Base-by-base conservation (phyloP, 2,888 invertebrate species). In the Xanthia togata region DNA sequence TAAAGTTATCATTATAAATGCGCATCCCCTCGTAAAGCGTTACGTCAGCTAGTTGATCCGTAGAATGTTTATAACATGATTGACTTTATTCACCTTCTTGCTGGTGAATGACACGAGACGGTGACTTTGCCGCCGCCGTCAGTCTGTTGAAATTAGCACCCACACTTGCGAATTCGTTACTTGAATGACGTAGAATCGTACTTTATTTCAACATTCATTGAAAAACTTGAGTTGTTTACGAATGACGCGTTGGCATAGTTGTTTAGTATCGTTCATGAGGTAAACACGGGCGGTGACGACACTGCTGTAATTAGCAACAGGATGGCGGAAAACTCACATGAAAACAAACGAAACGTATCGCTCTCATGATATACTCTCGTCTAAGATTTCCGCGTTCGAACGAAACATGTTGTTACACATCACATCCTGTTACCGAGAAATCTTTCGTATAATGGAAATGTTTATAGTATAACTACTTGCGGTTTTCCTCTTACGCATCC, bases 341-440 rank as follows among this genome's bases (percentile, higher is more conserved):
- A 91, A 91, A 91, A 90, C 90, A 91, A 89, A 77, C 81, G 71
- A 82, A 84, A 88, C 89, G 89, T 91, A 82, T 87, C 89, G 87
- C 87, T 90, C 89, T 86, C 85, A 86, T 87, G 87, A 87, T 85
- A 76, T 87, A 85, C 85, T 84, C 82, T 81, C 83, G 77, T 82
- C 75, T 87, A 86, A 87, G 83, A 89, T 90, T 92, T 92, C 91
- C 93, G 90, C 87, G 88, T 89, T 76, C 85, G 76, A 83, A 68
- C 82, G 76, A 74, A 57, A 82, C 82, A 86, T 89, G 87, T 89
- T 89, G 86, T 90, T 90, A 87, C 84, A 87, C 81, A 89, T 88
- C 88, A 90, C 91, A 91, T 93, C 93, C 93, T 92, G 92, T 89
- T 93, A 90, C 91, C 83, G 80, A 90, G 93, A 93, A 94, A 90